Conservation (phyloP, 2,113 vertebrate genomes). For the Myocastor coypus region DNA sequence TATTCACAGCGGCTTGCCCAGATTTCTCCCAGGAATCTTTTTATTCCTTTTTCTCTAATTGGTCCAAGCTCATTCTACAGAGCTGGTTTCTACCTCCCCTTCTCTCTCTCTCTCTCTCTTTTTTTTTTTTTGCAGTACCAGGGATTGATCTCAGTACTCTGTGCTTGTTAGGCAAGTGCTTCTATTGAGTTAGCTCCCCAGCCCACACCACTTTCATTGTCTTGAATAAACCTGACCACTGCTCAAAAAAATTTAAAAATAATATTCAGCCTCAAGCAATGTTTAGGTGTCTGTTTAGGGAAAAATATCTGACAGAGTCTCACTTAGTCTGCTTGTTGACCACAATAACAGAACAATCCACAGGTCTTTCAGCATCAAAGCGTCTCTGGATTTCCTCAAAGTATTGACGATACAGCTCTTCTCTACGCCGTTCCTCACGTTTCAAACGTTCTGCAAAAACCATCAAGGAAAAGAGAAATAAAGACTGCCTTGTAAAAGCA, state of each 20-base stretch:
- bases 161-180: too few species aligned
- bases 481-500: not conserved
- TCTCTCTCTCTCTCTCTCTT: too few species aligned
- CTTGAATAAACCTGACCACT: not conserved
- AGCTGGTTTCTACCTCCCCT: too few species aligned
- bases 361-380: slow-evolving; percentile 94
- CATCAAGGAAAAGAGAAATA: not conserved
- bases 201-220: not conserved
- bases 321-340: slow-evolving; percentile 99
- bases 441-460: slow-evolving; percentile 89
- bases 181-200: not conserved
- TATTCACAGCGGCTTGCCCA: not conserved
- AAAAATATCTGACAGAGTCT: slow-evolving; percentile 75
- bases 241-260: not conserved
- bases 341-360: slow-evolving; percentile 98
- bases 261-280: not conserved
- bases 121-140: too few species aligned
- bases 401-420: slow-evolving; percentile 97
- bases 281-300: not conserved
- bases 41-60: not conserved
- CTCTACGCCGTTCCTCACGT: slow-evolving; percentile 94
- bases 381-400: slow-evolving; percentile 98
- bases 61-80: not conserved
- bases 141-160: too few species aligned
- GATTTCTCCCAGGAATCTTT: not conserved